phyloP scores from a whole-genome alignment of 2,888 invertebrate genomes.

The Temnothorax ravouxi region DNA sequence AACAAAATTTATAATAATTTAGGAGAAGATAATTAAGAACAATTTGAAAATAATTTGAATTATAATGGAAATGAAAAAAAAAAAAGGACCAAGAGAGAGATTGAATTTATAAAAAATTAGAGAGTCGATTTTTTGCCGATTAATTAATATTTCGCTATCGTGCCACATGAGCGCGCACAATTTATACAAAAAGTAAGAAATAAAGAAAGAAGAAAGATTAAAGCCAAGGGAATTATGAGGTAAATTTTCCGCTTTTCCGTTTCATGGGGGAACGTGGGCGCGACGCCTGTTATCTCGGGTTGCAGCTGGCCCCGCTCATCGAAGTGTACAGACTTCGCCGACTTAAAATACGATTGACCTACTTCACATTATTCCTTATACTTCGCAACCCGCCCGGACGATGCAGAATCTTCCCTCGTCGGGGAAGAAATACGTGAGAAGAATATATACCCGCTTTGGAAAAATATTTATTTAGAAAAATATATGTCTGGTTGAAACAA shows the following conservation, averaged over 20 bases:
- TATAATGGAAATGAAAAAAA: not conserved
- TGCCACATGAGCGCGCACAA: not conserved
- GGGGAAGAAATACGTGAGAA: constrained; percentile 14
- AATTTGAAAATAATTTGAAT: not conserved
- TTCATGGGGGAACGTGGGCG: constrained; percentile 60
- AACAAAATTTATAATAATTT: not conserved
- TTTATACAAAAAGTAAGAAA: not conserved
- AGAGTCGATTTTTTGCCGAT: not conserved
- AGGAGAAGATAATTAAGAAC: not conserved
- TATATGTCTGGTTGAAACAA: not conserved
- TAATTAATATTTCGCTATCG: constrained; percentile 24
- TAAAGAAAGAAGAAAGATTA: not conserved
- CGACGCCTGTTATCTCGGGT: constrained; percentile 78
- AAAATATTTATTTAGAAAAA: constrained; percentile 15
- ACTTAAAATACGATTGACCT: constrained; percentile 78
- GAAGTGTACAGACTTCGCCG: constrained; percentile 78
- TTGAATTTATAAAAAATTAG: not conserved
- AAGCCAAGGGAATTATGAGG: not conserved
- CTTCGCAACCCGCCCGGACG: not conserved
- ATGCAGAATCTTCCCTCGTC: not conserved
- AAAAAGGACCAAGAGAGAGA: too few species aligned
- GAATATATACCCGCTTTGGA: not conserved
- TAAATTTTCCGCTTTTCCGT: constrained; percentile 32
- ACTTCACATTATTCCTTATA: constrained; percentile 55
- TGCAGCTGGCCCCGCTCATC: constrained; percentile 80